phyloP scores from a whole-genome alignment of 1,140 invertebrate genomes.

The Calephelis nemesis region DNA sequence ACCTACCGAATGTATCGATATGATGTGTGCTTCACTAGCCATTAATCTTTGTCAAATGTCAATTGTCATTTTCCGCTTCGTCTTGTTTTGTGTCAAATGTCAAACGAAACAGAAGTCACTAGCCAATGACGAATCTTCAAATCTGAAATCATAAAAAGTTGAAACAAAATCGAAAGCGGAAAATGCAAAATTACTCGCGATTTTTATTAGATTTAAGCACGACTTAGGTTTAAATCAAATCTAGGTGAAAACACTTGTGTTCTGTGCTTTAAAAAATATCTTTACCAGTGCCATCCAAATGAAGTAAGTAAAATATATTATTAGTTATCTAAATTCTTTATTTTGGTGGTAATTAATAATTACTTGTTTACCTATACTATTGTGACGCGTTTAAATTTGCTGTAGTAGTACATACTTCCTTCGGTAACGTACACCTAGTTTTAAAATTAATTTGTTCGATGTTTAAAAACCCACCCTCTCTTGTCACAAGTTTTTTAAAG shows the following conservation, averaged over 20 bases:
- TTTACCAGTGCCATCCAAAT: constrained; percentile 27
- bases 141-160: not conserved
- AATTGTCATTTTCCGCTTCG: no score
- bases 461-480: not conserved
- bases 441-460: not conserved
- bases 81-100: no score
- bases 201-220: constrained; percentile 7
- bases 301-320: constrained; percentile 27
- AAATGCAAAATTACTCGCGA: constrained; percentile 10
- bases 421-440: not conserved
- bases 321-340: not conserved
- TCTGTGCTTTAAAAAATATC: constrained; percentile 29
- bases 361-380: no score
- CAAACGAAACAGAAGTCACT: no score
- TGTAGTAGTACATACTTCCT: no score
- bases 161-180: constrained; percentile 8
- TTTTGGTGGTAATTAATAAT: no score
- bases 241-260: constrained; percentile 18
- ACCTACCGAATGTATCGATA: no score
- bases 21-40: no score
- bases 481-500: not conserved
- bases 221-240: not conserved
- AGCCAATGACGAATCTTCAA: no score
- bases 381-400: no score
- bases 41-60: no score